phyloP scores from a whole-genome alignment of 1,140 invertebrate genomes.

The Vollenhovia emeryi region DNA sequence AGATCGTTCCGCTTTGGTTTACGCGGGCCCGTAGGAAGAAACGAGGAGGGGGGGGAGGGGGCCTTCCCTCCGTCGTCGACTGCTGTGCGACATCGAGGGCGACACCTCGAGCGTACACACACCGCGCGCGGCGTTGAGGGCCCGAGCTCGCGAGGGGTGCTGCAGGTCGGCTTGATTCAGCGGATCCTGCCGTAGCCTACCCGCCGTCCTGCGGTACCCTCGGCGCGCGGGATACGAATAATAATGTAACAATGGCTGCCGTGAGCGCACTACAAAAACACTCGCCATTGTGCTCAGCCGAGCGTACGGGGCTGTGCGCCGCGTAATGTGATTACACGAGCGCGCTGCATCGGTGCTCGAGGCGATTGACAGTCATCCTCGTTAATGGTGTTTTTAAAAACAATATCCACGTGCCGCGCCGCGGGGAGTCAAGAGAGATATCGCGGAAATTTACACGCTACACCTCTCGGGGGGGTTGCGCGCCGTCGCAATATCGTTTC shows the following conservation, averaged over 20 bases:
- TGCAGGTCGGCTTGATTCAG: slow-evolving; percentile 69
- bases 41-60: neutral
- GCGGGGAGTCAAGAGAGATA: slow-evolving; percentile 62
- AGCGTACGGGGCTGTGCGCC: slow-evolving; percentile 68
- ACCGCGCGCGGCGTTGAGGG: neutral
- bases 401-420: slow-evolving; percentile 82
- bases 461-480: slow-evolving; percentile 9
- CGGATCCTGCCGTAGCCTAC: slow-evolving; percentile 61
- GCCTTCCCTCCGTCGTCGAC: neutral
- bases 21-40: slow-evolving; percentile 35
- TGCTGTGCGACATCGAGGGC: slow-evolving; percentile 52
- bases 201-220: slow-evolving; percentile 66
- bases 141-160: slow-evolving; percentile 26
- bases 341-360: slow-evolving; percentile 77
- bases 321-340: slow-evolving; percentile 83
- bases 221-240: slow-evolving; percentile 79
- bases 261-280: slow-evolving; percentile 81
- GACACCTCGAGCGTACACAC: slow-evolving; percentile 72
- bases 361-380: slow-evolving; percentile 84
- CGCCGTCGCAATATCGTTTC: slow-evolving; percentile 12
- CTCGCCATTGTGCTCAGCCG: slow-evolving; percentile 80
- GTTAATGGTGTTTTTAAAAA: slow-evolving; percentile 86
- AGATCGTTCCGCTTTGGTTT: slow-evolving; percentile 70
- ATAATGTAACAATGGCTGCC: slow-evolving; percentile 85
- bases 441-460: slow-evolving; percentile 60